Conservation (phyloP, 2,113 vertebrate species). For the Salvelinus alpinus region DNA sequence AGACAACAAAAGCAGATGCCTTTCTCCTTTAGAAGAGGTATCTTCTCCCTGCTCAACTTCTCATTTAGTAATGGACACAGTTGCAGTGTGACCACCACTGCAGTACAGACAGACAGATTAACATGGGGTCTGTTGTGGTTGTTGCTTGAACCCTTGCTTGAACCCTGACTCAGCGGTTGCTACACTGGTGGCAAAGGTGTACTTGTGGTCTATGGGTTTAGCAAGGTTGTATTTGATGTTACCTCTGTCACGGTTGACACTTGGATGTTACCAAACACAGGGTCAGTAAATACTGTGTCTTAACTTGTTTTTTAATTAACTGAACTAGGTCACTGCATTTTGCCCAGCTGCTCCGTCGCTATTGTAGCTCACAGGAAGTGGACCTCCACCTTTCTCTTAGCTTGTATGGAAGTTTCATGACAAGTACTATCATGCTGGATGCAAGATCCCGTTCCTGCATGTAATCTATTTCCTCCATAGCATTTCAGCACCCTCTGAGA, state of each 20-base stretch:
- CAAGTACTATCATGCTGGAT: background rate
- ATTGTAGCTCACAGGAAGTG: background rate
- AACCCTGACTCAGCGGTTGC: background rate
- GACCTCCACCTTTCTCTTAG: background rate
- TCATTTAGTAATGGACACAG: background rate
- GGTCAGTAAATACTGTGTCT: background rate
- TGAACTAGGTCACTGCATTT: background rate
- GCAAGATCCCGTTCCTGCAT: constrained; percentile 12
- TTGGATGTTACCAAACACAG: constrained; percentile 6
- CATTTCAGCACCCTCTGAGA: constrained; percentile 12
- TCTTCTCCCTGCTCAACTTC: background rate
- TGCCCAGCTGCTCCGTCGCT: background rate
- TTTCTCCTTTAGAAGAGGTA: background rate
- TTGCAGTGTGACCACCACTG: background rate
- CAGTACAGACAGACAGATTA: background rate
- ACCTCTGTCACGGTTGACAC: background rate
- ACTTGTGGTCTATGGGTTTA: background rate
- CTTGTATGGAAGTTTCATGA: constrained; percentile 10
- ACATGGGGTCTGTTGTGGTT: background rate
- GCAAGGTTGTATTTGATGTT: background rate
- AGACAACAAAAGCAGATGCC: background rate
- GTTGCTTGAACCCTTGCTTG: background rate
- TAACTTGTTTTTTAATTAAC: background rate
- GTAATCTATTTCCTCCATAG: constrained; percentile 1
- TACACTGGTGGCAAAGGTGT: constrained; percentile 6